Evolutionary conservation across 2,113 vertebrate genomes (phyloP).

Genomic region (Microtus richardsoni): DNA sequence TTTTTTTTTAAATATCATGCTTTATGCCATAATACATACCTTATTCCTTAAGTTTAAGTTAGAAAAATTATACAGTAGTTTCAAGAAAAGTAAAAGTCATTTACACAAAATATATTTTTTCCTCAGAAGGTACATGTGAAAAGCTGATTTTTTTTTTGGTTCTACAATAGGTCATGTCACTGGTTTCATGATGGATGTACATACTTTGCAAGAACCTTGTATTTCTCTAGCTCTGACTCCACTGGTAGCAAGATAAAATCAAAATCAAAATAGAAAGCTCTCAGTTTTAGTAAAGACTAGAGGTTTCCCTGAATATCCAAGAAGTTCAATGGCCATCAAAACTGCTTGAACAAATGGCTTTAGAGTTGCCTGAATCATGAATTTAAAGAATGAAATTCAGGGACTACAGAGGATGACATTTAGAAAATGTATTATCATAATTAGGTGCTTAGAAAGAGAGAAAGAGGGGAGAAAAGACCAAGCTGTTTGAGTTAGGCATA

Average conservation of each 20-base stretch:
- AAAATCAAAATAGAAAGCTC: conserved; percentile 30
- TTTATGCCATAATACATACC: not conserved
- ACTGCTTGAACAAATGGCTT: not conserved
- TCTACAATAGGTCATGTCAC: not conserved
- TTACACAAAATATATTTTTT: conserved; percentile 45
- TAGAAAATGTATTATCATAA: not conserved
- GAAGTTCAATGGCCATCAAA: not conserved
- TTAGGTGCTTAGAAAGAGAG: not conserved
- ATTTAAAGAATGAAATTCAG: not conserved
- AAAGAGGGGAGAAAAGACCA: not conserved
- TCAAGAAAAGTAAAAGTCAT: conserved; percentile 43
- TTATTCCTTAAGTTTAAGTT: not conserved
- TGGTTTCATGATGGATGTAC: not conserved
- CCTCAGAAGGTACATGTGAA: conserved; percentile 51
- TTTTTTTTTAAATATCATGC: conserved; percentile 7
- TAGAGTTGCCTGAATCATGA: not conserved
- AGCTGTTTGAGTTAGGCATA: not conserved
- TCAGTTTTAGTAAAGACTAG: not conserved
- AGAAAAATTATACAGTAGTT: not conserved
- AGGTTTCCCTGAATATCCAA: not conserved
- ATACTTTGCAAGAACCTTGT: conserved; percentile 28
- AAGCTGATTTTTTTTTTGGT: not conserved
- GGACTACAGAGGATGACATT: not conserved
- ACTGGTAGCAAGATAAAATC: conserved; percentile 19
- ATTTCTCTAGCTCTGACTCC: not conserved